phyloP scores from a whole-genome alignment of 2,113 vertebrate genomes.

The Callithrix jacchus region DNA sequence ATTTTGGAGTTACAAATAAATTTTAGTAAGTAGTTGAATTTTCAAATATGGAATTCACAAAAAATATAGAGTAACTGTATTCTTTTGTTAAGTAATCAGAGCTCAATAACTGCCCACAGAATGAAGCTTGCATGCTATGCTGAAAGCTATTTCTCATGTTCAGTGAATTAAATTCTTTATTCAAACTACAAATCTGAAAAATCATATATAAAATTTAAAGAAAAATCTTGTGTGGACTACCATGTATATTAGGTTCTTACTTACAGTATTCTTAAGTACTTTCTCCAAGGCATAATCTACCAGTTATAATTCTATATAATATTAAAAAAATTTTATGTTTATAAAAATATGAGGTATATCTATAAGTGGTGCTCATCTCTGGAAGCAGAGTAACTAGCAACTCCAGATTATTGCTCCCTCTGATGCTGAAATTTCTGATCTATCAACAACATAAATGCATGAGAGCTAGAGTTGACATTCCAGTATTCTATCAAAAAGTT shows the following conservation, averaged over 20 bases:
- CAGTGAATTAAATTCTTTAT: background rate
- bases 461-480: background rate
- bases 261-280: background rate
- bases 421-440: background rate
- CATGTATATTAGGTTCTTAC: background rate
- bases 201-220: background rate
- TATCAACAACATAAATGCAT: background rate
- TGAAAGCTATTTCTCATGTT: background rate
- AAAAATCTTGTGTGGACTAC: background rate
- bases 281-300: background rate
- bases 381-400: background rate
- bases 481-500: background rate
- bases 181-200: background rate
- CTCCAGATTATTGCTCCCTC: background rate
- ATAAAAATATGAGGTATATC: background rate
- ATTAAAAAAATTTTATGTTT: background rate
- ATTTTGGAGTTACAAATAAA: background rate
- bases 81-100: slow-evolving; percentile 2
- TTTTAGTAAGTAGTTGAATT: background rate
- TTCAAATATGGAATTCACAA: background rate
- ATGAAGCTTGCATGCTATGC: background rate
- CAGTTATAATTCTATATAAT: background rate
- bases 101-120: background rate
- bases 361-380: background rate
- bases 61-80: background rate